A percentile compares a stretch with the other conserved stretches of the same genome.
phyloP scores from a whole-genome alignment of 92 coral and sea anemone species.

The Porites rus region DNA sequence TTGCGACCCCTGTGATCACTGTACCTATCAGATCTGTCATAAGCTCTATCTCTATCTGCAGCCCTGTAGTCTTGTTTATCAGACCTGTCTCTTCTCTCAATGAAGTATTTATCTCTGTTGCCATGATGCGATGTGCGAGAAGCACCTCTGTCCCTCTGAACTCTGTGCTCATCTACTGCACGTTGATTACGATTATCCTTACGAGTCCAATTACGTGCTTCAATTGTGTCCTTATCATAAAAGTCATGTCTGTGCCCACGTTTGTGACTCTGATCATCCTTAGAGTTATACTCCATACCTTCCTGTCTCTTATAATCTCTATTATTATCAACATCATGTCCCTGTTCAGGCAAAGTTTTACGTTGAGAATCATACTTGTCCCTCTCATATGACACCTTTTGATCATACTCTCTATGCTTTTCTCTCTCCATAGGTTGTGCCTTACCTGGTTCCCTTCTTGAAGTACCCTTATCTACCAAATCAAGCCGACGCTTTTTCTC shows the following conservation, averaged over 20 bases:
- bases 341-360: background rate
- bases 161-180: background rate
- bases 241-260: background rate
- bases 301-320: background rate
- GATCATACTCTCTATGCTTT: background rate
- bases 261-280: background rate
- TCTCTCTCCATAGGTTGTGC: background rate
- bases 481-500: slow-evolving; percentile 24
- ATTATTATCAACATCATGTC: background rate
- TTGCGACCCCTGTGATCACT: background rate
- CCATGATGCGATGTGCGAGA: slow-evolving; percentile 3
- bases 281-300: background rate
- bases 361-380: background rate
- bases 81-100: slow-evolving; percentile 17
- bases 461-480: background rate
- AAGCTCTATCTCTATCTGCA: background rate
- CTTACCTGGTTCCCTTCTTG: background rate
- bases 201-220: background rate
- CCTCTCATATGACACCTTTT: background rate
- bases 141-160: background rate
- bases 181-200: background rate
- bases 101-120: background rate
- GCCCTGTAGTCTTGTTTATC: slow-evolving; percentile 13
- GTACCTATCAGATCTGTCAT: slow-evolving; percentile 7
- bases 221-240: background rate